Base-by-base conservation (phyloP, 2,797 vertebrate species). In the Sebastiscus tertius region DNA sequence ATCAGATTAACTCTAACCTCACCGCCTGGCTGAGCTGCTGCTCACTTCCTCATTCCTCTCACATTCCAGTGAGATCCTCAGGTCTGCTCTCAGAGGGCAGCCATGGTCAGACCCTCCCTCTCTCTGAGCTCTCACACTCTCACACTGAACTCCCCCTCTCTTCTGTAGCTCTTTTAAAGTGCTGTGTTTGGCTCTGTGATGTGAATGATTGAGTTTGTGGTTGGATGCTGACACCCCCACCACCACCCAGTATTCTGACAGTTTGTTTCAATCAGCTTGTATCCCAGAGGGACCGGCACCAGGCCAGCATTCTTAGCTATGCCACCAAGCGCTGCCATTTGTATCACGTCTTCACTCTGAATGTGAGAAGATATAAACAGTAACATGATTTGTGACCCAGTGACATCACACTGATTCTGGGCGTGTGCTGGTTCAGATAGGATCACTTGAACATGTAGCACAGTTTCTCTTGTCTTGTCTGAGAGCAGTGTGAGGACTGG, bases 11-110 rank as follows among this genome's bases (percentile, higher is more conserved):
- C 67, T 84, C 39, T 6, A 73, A 77, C 83, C 72, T 77, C 60
- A 39, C 68, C 67, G 81, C 20, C 27, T 61, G 54, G 22, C 67
- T 61, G 26, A 58, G 63, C 39, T 42, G 39, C 81, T 27, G 65
- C 78, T 63, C 64, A 75, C 87, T 92, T 92, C 91, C 91, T 87
- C 93, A 92, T 94, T 94, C 90, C 93, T 59, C 60, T 55, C 82
- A 80, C 91, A 94, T 94, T 94, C 93, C 94, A 77, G 34, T 83
- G 27, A 75, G 72, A 88, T 74, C 49, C 86, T 91, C 88, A 81
- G 85, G 86, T 93, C 90, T 80, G 78, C 75, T 81, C 75, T 86
- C 42, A 46, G 16, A 46, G 42, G 16, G 16, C 6, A 46, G 14
- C 42, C 70, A 31, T 55, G 42, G 22, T 52, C 59, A 39, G 2